Percentiles rank a stretch among this genome's conserved stretches.
phyloP scores from a whole-genome alignment of 2,113 vertebrate species.

The Tauraco erythrolophus region DNA sequence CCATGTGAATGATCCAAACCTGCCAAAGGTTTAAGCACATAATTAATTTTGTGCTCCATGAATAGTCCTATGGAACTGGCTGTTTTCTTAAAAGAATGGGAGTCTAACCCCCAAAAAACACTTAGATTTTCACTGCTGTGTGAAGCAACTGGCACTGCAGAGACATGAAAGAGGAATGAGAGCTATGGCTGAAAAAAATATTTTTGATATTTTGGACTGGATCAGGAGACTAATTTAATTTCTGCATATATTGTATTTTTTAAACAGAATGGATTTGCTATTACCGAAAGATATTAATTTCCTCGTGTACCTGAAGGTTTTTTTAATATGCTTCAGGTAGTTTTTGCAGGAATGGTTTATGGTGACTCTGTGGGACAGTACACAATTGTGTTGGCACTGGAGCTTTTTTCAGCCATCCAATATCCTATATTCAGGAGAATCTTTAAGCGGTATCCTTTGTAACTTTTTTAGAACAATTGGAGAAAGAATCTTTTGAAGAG shows the following conservation, averaged over 20 bases:
- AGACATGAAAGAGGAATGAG: not conserved
- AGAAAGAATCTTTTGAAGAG: not conserved
- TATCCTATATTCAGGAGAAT: not conserved
- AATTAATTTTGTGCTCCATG: not conserved
- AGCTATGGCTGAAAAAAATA: not conserved
- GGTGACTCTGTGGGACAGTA: not conserved
- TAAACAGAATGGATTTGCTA: constrained; percentile 2
- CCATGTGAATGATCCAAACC: constrained; percentile 30
- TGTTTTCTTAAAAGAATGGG: not conserved
- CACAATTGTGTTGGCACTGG: not conserved
- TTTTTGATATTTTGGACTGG: not conserved
- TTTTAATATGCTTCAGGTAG: not conserved
- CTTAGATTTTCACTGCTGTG: not conserved
- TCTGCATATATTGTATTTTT: not conserved
- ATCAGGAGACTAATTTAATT: not conserved
- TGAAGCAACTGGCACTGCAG: not conserved
- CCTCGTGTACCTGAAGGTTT: constrained; percentile 39
- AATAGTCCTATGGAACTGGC: not conserved
- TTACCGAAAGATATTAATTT: constrained; percentile 22
- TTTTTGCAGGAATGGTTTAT: not conserved
- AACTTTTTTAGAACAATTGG: not conserved
- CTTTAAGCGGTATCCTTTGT: not conserved
- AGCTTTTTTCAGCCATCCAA: not conserved
- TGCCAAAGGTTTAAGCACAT: constrained; percentile 23
- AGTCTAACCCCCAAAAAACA: not conserved